These are phyloP conservation scores for Chaenogobius annularis DNA, from an alignment of 2,113 vertebrate genomes.

Conservation along the genomic window DNA sequence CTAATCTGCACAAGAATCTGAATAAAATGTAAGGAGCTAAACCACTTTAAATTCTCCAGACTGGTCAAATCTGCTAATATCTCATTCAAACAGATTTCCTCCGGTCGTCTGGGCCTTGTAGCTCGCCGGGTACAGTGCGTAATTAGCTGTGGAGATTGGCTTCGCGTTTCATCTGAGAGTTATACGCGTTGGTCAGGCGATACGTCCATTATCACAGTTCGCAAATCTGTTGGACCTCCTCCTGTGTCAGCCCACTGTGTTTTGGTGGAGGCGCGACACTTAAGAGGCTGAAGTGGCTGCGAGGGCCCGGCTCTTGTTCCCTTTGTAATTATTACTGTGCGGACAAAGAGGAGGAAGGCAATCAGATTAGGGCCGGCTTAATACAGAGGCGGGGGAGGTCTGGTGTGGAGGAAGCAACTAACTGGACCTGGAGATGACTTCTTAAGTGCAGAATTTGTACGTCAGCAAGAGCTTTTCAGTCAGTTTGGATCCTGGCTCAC, in stretches of 20 bases:
- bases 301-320: constrained; percentile 48
- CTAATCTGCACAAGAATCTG: not conserved
- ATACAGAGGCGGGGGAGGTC: constrained; percentile 24
- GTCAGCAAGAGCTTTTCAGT: not conserved
- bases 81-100: not conserved
- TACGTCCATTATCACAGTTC: constrained; percentile 12
- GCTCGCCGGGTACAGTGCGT: not conserved
- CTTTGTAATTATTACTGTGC: constrained; percentile 37
- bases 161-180: constrained; percentile 9
- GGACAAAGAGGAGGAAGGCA: constrained; percentile 54
- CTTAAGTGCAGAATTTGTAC: not conserved
- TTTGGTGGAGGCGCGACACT: constrained; percentile 39
- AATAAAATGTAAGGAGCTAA: not conserved
- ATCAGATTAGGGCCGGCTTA: constrained; percentile 50
- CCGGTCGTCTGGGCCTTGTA: not conserved
- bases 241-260: constrained; percentile 30
- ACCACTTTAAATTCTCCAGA: not conserved
- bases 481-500: too few relatives aligned
- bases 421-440: not conserved
- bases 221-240: constrained; percentile 22
- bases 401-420: constrained; percentile 3
- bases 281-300: constrained; percentile 44
- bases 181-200: constrained; percentile 18
- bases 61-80: not conserved
- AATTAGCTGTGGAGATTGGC: not conserved